Conservation (phyloP, 2,113 vertebrate genomes). For the Leptobrachium ailaonicum region DNA sequence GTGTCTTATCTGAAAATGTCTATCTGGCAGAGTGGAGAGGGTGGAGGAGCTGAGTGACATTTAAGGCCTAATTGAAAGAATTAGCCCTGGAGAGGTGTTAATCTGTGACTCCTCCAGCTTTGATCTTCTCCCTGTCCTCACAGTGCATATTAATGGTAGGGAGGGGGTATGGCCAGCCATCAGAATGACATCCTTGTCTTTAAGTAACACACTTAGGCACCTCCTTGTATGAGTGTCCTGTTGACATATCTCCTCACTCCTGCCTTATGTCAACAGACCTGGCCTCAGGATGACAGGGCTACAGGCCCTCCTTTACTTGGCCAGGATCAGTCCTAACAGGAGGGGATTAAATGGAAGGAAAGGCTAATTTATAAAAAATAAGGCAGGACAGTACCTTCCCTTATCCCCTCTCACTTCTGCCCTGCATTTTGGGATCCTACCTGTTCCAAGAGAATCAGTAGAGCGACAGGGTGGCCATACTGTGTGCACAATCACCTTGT, state of each 20-base stretch:
- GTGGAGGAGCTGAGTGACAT: constrained; percentile 28
- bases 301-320: not conserved
- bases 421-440: too few species aligned
- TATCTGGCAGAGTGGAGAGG: constrained; percentile 17
- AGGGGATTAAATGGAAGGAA: not conserved
- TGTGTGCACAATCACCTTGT: too few species aligned
- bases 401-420: not conserved
- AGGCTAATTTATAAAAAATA: not conserved
- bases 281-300: too few species aligned
- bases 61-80: constrained; percentile 33
- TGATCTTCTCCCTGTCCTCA: constrained; percentile 31
- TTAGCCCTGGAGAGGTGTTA: constrained; percentile 49
- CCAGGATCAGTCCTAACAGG: not conserved
- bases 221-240: constrained; percentile 21
- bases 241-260: constrained; percentile 28
- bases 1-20: constrained; percentile 14
- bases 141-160: constrained; percentile 15
- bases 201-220: constrained; percentile 28
- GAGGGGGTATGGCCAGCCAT: not conserved
- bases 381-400: too few species aligned
- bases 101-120: constrained; percentile 36
- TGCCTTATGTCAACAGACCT: not conserved
- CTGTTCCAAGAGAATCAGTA: too few species aligned
- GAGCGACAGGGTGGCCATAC: too few species aligned
- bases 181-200: constrained; percentile 35